These are phyloP conservation scores for Hydrocynus forskahlii DNA, from an alignment of 2,797 vertebrate species.

Conservation along the genomic window DNA sequence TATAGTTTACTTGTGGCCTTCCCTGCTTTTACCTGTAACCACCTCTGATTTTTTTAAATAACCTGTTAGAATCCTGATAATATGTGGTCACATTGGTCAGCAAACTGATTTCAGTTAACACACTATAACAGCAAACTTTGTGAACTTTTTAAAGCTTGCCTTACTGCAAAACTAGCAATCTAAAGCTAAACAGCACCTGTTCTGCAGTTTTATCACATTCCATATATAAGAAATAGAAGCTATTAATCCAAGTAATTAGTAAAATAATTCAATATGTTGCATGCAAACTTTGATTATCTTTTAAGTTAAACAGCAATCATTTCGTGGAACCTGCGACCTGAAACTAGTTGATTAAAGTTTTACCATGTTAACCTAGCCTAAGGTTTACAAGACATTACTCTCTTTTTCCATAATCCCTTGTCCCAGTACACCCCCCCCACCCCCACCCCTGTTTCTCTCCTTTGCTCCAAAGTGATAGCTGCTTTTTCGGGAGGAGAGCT, in stretches of 20 bases:
- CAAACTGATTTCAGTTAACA: neutral
- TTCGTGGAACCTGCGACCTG: no score
- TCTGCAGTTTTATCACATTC: no score
- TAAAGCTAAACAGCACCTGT: no score
- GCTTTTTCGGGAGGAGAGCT: constrained; percentile 77
- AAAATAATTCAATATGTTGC: no score
- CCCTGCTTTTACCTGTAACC: no score
- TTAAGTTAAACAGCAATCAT: neutral
- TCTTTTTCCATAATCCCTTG: constrained; percentile 33
- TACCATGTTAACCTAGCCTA: neutral
- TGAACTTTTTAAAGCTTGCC: no score
- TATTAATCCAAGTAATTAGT: no score
- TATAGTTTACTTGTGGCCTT: no score
- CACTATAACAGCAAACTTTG: no score
- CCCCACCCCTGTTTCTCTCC: constrained; percentile 16
- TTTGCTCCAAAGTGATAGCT: constrained; percentile 70
- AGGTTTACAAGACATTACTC: constrained; percentile 38
- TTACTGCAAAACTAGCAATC: no score
- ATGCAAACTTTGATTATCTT: no score
- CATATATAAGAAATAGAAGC: no score
- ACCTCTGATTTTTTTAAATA: neutral
- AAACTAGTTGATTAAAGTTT: neutral
- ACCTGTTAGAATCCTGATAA: neutral
- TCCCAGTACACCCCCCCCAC: neutral
- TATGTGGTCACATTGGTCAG: neutral